Conservation (phyloP, 2,888 invertebrate species). For the Kryphioiulus occultus region DNA sequence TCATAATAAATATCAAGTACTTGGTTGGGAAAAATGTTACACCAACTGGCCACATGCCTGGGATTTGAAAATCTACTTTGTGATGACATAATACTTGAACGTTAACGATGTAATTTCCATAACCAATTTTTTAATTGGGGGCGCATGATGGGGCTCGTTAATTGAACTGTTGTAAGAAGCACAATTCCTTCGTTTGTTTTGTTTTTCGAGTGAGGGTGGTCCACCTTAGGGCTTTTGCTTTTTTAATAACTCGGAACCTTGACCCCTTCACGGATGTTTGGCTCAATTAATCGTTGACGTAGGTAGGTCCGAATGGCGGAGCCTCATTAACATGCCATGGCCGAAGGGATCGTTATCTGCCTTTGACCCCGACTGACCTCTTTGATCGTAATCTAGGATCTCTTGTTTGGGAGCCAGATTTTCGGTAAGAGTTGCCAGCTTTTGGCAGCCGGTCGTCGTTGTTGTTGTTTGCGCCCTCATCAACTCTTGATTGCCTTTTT, state of each 20-base stretch:
- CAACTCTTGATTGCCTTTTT: conserved; percentile 25
- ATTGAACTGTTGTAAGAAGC: too few species aligned
- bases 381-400: background rate
- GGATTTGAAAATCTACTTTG: too few species aligned
- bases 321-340: background rate
- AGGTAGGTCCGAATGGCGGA: background rate
- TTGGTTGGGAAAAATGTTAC: too few species aligned
- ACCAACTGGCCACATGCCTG: too few species aligned
- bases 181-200: background rate
- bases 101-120: too few species aligned
- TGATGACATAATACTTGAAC: too few species aligned
- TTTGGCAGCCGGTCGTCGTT: background rate
- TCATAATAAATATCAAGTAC: too few species aligned
- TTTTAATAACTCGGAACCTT: background rate
- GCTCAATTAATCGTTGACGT: background rate
- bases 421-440: background rate
- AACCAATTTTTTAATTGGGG: too few species aligned
- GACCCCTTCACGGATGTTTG: background rate
- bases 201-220: background rate
- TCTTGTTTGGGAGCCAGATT: background rate
- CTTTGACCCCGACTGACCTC: background rate
- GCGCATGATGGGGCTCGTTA: too few species aligned
- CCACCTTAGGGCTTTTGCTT: background rate
- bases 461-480: background rate
- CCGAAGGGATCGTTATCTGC: background rate